A percentile compares a stretch with the other conserved stretches of the same genome.
phyloP scores from a whole-genome alignment of 2,797 vertebrate genomes.

The Sebastes melanostomus region DNA sequence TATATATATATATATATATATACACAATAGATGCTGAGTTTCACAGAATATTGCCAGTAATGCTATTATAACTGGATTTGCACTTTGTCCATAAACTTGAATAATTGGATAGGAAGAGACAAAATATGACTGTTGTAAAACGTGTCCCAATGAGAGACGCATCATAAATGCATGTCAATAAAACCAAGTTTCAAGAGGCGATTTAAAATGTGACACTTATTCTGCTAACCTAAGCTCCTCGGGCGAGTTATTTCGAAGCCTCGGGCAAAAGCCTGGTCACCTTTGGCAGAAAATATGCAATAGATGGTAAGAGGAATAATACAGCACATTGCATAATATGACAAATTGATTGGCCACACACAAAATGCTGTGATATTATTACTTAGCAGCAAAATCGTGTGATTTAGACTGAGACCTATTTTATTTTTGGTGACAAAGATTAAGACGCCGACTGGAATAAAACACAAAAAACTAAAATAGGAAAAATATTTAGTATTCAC shows the following conservation, averaged over 20 bases:
- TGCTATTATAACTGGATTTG: background rate
- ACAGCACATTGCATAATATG: background rate
- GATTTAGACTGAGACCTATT: background rate
- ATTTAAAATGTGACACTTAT: conserved; percentile 15
- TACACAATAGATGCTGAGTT: background rate
- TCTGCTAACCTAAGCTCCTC: background rate
- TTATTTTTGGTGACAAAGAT: background rate
- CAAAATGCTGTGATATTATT: background rate
- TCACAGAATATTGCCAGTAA: background rate
- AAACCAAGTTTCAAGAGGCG: background rate
- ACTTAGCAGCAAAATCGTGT: background rate
- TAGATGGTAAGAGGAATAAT: background rate
- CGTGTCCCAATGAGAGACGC: background rate
- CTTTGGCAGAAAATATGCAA: conserved; percentile 16
- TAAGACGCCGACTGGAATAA: background rate
- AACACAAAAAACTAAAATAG: background rate
- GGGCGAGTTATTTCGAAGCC: background rate
- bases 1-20: background rate
- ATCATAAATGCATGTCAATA: background rate
- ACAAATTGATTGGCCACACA: background rate
- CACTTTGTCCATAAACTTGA: background rate
- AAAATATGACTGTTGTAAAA: background rate
- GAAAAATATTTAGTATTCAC: background rate
- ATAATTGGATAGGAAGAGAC: background rate
- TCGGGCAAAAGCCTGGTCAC: background rate